Evolutionary conservation across 2,797 vertebrate genomes (phyloP).

Genomic region (Iguana delicatissima): DNA sequence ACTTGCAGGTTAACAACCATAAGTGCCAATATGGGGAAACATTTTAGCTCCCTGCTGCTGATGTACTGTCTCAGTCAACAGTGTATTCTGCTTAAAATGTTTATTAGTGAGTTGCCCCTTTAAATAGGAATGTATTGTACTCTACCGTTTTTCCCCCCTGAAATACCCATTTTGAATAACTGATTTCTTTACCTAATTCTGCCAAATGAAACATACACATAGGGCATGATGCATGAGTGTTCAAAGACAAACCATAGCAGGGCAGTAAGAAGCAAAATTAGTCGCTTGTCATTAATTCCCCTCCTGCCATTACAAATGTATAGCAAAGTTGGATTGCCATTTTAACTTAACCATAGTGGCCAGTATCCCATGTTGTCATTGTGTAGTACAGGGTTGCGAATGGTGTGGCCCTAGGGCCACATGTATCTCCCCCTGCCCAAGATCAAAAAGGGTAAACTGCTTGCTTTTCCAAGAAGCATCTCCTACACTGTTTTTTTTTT

Average conservation of each 20-base stretch:
- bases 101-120: not conserved
- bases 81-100: conserved; percentile 31
- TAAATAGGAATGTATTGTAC: not conserved
- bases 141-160: not conserved
- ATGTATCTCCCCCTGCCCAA: no score
- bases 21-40: conserved; percentile 16
- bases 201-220: conserved; percentile 2
- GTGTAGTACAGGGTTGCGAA: no score
- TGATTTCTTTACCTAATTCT: not conserved
- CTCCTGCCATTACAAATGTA: no score
- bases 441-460: no score
- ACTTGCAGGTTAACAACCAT: not conserved
- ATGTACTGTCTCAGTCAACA: not conserved
- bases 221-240: not conserved
- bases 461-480: no score
- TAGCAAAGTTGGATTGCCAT: no score
- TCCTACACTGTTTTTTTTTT: no score
- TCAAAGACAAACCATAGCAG: not conserved
- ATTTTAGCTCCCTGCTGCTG: conserved; percentile 27
- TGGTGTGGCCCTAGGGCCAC: no score
- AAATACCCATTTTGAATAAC: conserved; percentile 40
- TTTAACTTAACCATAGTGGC: not conserved
- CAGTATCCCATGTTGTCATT: no score
- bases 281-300: no score
- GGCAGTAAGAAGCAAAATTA: no score